Base-by-base conservation (phyloP, 2,888 invertebrate species). In the Spatulosminthurus flaviceps region DNA sequence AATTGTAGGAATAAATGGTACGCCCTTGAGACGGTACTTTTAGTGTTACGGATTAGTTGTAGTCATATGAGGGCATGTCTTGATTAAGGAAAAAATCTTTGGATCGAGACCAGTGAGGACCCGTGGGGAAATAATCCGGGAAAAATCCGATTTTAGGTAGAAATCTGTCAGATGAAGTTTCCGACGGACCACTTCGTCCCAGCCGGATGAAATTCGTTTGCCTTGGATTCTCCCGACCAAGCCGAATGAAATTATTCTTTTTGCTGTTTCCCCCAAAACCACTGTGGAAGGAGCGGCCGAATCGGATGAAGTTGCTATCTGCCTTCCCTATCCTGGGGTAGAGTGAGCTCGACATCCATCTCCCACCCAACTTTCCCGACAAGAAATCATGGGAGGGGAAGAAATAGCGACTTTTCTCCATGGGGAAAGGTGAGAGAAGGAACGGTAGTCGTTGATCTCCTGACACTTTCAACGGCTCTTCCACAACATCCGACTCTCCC, bases 161-260 rank as follows among this genome's bases (percentile, higher is more conserved):
- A 34, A 73, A 61, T 75, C 81, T 77, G 71, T 81, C 72, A 72
- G 78, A n/a, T n/a, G n/a, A 70, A 77, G 77, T 60, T 66, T 78
- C 42, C 80, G 80, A 79, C 75, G 79, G 72, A 79, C 84, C 82
- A 77, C 83, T 81, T 16, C 85, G 79, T 22, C 85, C 85, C 21
- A 85, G 78, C 43, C 85, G 82, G 75, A 85, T 85, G 70, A 85
- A 85, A 77, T 84, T 85, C 13, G 82, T 84, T 64, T 80, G 81
- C 51, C 85, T 70, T 28, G 84, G 84, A 67, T 85, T 85, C 43
- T 85, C 85, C 9, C 85, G 79, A 43, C 85, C 85, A 5, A 85
- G 81, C 61, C 85, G 82, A 80, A 85, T 85, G 75, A 85, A 85
- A 75, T 85, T 85, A 76, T 84, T 85, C 76, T 85, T 85, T 76